A percentile compares a stretch with the other conserved stretches of the same genome.
Conservation (phyloP, 2,113 vertebrate genomes). For the Pangasianodon hypophthalmus region DNA sequence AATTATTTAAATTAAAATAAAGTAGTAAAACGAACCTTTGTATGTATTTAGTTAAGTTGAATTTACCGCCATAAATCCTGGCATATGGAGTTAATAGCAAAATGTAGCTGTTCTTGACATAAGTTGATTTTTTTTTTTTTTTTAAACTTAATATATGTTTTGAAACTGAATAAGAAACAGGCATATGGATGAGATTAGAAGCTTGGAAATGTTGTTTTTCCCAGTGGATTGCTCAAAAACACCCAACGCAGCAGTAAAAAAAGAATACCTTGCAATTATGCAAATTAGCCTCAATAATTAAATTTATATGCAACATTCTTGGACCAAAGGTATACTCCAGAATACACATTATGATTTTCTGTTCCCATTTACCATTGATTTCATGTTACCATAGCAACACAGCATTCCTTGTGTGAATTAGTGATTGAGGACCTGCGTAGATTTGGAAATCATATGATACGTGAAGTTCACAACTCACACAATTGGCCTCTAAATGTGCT, state of each 20-base stretch:
- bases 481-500: not conserved
- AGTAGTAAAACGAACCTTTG: not conserved
- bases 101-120: not conserved
- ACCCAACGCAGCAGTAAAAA: not conserved
- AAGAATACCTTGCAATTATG: conserved; percentile 25
- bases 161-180: not conserved
- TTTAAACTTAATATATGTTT: not conserved
- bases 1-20: not conserved
- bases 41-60: no score
- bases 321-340: conserved; percentile 28
- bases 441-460: not conserved
- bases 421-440: not conserved
- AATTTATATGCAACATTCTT: conserved; percentile 30
- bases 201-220: not conserved
- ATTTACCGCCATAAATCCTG: not conserved
- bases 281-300: conserved; percentile 35
- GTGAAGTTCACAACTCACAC: conserved; percentile 5
- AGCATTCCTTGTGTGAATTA: not conserved
- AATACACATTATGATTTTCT: conserved; percentile 6
- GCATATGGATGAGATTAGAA: not conserved
- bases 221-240: not conserved
- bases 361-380: not conserved
- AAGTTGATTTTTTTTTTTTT: not conserved
- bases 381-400: conserved; percentile 14
- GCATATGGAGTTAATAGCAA: not conserved